These are phyloP conservation scores for Drosophila arawakana DNA, from an alignment of 1,140 invertebrate genomes.

Conservation along the genomic window DNA sequence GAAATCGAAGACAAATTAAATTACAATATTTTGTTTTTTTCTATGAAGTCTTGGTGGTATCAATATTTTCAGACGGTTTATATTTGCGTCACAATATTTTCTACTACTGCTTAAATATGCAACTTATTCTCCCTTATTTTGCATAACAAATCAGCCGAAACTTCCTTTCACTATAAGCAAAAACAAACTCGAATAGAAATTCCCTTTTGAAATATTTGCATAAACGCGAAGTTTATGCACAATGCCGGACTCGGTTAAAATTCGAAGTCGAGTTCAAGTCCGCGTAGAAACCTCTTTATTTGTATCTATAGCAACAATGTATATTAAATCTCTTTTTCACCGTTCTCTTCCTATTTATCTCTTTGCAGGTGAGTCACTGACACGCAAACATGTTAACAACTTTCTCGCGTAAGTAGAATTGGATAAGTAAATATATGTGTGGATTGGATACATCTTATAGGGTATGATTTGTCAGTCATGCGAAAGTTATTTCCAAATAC, in stretches of 20 bases:
- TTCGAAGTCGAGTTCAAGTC: constrained; percentile 20
- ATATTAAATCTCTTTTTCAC: constrained; percentile 27
- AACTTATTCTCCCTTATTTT: constrained; percentile 29
- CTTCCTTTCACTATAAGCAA: constrained; percentile 48
- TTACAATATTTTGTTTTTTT: no score
- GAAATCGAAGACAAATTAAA: no score
- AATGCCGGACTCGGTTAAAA: no score
- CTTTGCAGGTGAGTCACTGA: constrained; percentile 64
- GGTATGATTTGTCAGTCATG: constrained; percentile 22
- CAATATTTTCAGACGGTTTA: constrained; percentile 7
- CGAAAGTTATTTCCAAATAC: constrained; percentile 50
- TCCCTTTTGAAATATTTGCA: constrained; percentile 33
- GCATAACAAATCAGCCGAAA: constrained; percentile 42
- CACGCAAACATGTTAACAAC: constrained; percentile 26
- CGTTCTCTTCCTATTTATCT: constrained; percentile 37
- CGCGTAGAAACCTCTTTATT: not conserved
- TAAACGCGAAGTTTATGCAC: constrained; percentile 5
- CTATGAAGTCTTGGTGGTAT: no score
- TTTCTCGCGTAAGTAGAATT: constrained; percentile 25
- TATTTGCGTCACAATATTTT: constrained; percentile 35
- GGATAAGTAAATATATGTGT: not conserved
- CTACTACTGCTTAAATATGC: constrained; percentile 33
- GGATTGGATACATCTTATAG: not conserved
- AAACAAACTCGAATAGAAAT: constrained; percentile 2
- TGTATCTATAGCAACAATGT: constrained; percentile 32